phyloP scores from a whole-genome alignment of 2,797 vertebrate genomes.

The Eospalax fontanierii region DNA sequence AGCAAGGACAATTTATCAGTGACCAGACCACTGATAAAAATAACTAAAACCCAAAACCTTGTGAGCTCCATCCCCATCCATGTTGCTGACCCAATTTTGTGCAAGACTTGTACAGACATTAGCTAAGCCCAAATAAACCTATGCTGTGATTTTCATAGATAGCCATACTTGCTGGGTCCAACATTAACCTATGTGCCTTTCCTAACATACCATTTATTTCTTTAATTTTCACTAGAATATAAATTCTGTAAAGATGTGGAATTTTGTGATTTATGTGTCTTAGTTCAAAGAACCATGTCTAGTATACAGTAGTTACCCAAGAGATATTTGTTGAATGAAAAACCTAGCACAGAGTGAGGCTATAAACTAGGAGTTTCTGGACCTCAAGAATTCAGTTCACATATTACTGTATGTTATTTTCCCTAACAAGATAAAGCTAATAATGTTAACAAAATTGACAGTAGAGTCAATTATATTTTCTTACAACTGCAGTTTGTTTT shows the following conservation, averaged over 20 bases:
- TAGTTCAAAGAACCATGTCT: background rate
- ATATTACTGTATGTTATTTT: conserved; percentile 11
- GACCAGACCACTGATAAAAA: background rate
- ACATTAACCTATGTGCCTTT: background rate
- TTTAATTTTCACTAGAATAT: background rate
- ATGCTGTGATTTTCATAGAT: background rate
- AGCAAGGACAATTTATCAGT: too few species aligned
- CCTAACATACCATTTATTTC: background rate
- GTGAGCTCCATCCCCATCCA: background rate
- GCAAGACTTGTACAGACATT: background rate
- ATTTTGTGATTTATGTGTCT: background rate
- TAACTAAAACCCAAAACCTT: background rate
- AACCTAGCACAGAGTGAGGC: background rate
- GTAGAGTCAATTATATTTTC: conserved; percentile 49
- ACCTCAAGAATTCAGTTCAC: background rate
- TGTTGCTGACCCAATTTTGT: background rate
- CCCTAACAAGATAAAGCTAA: conserved; percentile 58
- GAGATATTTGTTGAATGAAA: background rate
- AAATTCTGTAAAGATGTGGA: background rate
- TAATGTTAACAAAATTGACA: conserved; percentile 60
- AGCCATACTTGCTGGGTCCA: background rate
- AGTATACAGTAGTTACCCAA: background rate
- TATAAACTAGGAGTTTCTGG: background rate
- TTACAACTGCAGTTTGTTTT: conserved; percentile 22
- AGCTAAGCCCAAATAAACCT: background rate